Evolutionary conservation across 2,113 vertebrate genomes (phyloP).

Genomic region (Larimichthys crocea): DNA sequence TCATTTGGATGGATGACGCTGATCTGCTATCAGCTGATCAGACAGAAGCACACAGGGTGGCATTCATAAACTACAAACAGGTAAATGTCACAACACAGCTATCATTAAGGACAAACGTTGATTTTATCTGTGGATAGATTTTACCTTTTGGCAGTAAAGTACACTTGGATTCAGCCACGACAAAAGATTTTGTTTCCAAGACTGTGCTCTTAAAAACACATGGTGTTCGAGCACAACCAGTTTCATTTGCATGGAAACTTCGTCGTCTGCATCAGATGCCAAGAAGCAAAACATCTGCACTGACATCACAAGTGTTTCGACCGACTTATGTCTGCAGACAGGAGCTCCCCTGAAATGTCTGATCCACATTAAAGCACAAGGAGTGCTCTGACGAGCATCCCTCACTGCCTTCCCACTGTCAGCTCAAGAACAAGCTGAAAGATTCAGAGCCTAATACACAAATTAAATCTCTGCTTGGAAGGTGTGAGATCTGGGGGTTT

Average conservation of each 20-base stretch:
- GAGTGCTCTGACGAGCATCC: neutral
- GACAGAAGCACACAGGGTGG: neutral
- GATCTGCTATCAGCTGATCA: neutral
- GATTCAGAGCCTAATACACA: neutral
- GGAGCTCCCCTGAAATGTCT: neutral
- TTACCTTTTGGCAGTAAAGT: neutral
- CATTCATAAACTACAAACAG: neutral
- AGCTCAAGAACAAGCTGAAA: neutral
- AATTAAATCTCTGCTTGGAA: neutral
- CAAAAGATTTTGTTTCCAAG: no score
- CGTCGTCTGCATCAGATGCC: neutral
- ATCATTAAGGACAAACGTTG: neutral
- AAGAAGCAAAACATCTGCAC: no score
- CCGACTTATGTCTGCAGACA: neutral
- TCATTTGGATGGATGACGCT: neutral
- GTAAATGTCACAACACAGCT: slow-evolving; percentile 1
- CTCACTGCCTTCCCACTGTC: neutral
- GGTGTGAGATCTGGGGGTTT: neutral
- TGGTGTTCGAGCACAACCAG: no score
- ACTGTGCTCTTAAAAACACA: no score
- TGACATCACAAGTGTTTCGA: no score
- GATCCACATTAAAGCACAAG: no score
- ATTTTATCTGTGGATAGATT: neutral
- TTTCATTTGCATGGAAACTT: neutral
- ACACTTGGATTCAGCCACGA: neutral